Percentiles rank a stretch among this genome's conserved stretches.
Evolutionary conservation across 2,797 vertebrate species (phyloP).

Genomic region (Anas acuta): DNA sequence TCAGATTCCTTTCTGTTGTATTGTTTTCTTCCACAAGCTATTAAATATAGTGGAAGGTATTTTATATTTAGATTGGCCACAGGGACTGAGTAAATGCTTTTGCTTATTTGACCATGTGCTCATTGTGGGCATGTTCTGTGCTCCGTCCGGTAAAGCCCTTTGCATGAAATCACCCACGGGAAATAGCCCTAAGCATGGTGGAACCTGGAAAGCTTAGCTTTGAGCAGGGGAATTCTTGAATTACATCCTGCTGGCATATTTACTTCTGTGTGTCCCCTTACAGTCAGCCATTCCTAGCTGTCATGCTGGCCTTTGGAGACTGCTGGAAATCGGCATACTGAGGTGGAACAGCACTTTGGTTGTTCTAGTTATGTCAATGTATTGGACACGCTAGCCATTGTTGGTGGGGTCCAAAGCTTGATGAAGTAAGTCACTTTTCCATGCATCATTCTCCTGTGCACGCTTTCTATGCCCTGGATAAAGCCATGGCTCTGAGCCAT

Average conservation of each 20-base stretch:
- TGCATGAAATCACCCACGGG: slow-evolving; percentile 35
- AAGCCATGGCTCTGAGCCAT: neutral
- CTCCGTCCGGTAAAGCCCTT: neutral
- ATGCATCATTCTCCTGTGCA: neutral
- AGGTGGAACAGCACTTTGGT: neutral
- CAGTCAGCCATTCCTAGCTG: neutral
- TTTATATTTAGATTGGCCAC: slow-evolving; percentile 45
- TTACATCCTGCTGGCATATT: neutral
- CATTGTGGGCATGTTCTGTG: neutral
- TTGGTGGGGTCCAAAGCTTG: neutral
- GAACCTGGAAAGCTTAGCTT: slow-evolving; percentile 19
- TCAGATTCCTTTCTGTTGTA: slow-evolving; percentile 3
- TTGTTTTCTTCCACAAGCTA: slow-evolving; percentile 44
- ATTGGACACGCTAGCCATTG: neutral
- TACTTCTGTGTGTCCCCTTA: neutral
- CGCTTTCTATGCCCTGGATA: neutral
- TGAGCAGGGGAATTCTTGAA: neutral
- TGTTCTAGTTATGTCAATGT: neutral
- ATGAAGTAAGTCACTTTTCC: slow-evolving; percentile 2
- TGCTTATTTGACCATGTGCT: neutral
- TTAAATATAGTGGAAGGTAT: slow-evolving; percentile 21
- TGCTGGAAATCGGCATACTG: neutral
- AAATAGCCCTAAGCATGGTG: slow-evolving; percentile 29
- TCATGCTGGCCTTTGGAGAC: neutral
- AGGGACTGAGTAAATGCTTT: slow-evolving; percentile 3